Conservation (phyloP, 1,140 invertebrate genomes). For the Halictus rubicundus region DNA sequence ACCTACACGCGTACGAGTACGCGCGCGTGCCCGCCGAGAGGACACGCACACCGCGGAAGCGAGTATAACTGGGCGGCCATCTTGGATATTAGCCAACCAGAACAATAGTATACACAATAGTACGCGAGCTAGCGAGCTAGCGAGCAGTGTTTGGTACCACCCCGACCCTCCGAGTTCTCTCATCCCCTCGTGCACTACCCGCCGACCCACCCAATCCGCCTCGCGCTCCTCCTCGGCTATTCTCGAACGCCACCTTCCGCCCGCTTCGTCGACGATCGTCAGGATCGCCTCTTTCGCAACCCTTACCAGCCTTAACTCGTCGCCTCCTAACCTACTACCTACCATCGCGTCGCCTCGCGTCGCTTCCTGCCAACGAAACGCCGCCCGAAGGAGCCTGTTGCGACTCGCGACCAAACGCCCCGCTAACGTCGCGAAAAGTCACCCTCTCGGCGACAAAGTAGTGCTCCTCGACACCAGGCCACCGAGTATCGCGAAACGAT, state of each 20-base stretch:
- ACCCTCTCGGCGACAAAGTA: too few species aligned
- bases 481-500: too few species aligned
- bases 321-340: constrained; percentile 41
- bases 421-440: too few species aligned
- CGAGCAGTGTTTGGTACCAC: constrained; percentile 74
- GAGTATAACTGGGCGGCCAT: constrained; percentile 78
- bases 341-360: not conserved
- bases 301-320: constrained; percentile 31
- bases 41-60: constrained; percentile 58
- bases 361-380: too few species aligned
- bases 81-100: constrained; percentile 80
- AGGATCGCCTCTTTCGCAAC: constrained; percentile 45
- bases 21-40: constrained; percentile 47
- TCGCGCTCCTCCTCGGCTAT: constrained; percentile 42
- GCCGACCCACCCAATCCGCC: constrained; percentile 28
- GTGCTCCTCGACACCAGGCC: too few species aligned
- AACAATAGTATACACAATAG: constrained; percentile 80
- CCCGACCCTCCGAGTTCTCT: constrained; percentile 44
- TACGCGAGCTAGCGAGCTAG: constrained; percentile 71
- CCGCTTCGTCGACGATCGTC: constrained; percentile 44
- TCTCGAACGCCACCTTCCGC: constrained; percentile 48
- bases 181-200: constrained; percentile 22
- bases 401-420: not conserved
- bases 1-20: not conserved
- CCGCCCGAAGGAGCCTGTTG: not conserved